These are phyloP conservation scores for Brachypteracias leptosomus DNA, from an alignment of 2,113 vertebrate species.

Conservation along the genomic window DNA sequence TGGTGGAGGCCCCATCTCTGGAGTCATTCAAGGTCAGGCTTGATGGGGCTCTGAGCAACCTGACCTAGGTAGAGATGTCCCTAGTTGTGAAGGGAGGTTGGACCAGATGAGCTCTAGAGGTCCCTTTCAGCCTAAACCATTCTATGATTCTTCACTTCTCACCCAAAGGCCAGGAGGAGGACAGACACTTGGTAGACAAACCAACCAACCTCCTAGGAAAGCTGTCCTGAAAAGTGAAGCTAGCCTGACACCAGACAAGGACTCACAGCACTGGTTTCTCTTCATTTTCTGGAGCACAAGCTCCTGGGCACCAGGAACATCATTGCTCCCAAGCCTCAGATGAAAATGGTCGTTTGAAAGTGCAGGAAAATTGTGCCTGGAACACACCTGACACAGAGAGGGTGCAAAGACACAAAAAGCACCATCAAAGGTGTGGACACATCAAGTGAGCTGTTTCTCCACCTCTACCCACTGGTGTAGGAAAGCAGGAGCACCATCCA, in stretches of 20 bases:
- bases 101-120: too few species aligned
- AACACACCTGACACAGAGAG: background rate
- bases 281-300: background rate
- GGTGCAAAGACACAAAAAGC: background rate
- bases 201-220: background rate
- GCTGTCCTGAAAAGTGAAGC: background rate
- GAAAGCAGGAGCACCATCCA: background rate
- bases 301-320: background rate
- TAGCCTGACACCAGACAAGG: background rate
- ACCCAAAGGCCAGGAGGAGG: background rate
- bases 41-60: too few species aligned
- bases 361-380: background rate
- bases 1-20: too few species aligned
- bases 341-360: background rate
- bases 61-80: too few species aligned
- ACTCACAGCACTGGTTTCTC: accelerated
- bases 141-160: background rate
- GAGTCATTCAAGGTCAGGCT: too few species aligned
- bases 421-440: background rate
- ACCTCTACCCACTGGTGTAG: background rate
- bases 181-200: background rate
- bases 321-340: background rate
- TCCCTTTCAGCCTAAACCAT: too few species aligned
- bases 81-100: too few species aligned
- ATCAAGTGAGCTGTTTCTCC: background rate